A percentile compares a stretch with the other conserved stretches of the same genome.
Evolutionary conservation across 2,797 vertebrate genomes (phyloP).

Genomic region (Pantherophis vulpinus): DNA sequence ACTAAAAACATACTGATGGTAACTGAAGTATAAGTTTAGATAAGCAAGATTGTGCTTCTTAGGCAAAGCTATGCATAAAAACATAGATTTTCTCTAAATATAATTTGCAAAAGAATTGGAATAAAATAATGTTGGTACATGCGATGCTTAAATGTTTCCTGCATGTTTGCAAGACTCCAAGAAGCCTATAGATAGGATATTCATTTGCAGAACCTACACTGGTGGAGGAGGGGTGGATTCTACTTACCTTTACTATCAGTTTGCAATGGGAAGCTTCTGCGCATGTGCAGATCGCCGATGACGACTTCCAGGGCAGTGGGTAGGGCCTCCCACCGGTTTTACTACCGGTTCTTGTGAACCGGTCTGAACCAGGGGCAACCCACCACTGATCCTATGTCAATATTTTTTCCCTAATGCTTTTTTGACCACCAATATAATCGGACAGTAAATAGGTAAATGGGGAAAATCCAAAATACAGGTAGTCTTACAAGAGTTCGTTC

Average conservation of each 20-base stretch:
- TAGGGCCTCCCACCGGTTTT: too few relatives aligned
- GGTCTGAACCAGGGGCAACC: too few relatives aligned
- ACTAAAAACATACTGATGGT: background rate
- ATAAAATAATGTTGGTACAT: background rate
- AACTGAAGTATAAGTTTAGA: background rate
- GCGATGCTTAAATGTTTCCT: background rate
- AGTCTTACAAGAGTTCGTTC: background rate
- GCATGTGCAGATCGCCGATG: too few relatives aligned
- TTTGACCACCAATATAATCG: background rate
- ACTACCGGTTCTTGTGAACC: too few relatives aligned
- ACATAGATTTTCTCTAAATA: background rate
- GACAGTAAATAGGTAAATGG: background rate
- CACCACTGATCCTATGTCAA: background rate
- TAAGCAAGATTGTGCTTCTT: background rate
- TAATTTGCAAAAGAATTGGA: background rate
- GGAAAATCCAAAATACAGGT: background rate
- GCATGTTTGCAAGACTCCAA: background rate
- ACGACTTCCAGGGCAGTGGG: too few relatives aligned
- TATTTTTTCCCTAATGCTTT: background rate
- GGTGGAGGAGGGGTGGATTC: too few relatives aligned
- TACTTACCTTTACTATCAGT: too few relatives aligned
- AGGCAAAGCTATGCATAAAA: background rate
- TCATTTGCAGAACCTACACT: background rate
- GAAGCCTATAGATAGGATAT: background rate
- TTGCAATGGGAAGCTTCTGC: too few relatives aligned